These are phyloP conservation scores for Neolamprologus variostigma DNA, from an alignment of 2,113 vertebrate genomes.

Conservation along the genomic window DNA sequence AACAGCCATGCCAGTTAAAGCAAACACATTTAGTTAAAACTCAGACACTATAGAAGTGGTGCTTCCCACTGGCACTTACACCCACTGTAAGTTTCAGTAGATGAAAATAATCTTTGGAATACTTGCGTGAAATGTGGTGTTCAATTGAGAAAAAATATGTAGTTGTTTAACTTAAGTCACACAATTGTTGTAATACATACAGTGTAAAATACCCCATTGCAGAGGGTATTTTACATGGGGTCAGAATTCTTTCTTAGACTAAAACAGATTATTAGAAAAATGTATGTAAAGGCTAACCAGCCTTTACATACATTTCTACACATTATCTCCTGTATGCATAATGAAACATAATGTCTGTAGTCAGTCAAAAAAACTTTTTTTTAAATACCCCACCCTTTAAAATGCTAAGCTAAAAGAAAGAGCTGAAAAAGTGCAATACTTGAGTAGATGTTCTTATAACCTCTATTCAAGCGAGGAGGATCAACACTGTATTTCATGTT, in stretches of 20 bases:
- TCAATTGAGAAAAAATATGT: neutral
- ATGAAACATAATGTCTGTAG: neutral
- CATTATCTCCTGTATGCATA: neutral
- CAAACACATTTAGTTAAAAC: constrained; percentile 10
- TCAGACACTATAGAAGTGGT: neutral
- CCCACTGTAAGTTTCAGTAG: neutral
- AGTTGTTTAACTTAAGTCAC: neutral
- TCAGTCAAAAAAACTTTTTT: neutral
- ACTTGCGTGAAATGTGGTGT: neutral
- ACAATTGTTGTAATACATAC: neutral
- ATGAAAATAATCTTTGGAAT: neutral
- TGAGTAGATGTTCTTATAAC: neutral
- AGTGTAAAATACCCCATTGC: neutral
- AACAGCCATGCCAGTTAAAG: neutral
- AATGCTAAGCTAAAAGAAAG: neutral
- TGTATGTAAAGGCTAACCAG: neutral
- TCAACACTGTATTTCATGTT: neutral
- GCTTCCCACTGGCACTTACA: neutral
- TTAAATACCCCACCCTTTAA: neutral
- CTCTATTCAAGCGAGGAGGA: neutral
- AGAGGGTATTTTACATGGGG: neutral
- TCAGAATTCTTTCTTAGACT: neutral
- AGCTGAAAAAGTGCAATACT: neutral
- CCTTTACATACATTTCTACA: neutral
- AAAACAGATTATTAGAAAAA: neutral